Evolutionary conservation across 2,888 invertebrate species (phyloP), one percentile per base, ranked within the genome.

Genomic region (Dolichomitus sp.): DNA sequence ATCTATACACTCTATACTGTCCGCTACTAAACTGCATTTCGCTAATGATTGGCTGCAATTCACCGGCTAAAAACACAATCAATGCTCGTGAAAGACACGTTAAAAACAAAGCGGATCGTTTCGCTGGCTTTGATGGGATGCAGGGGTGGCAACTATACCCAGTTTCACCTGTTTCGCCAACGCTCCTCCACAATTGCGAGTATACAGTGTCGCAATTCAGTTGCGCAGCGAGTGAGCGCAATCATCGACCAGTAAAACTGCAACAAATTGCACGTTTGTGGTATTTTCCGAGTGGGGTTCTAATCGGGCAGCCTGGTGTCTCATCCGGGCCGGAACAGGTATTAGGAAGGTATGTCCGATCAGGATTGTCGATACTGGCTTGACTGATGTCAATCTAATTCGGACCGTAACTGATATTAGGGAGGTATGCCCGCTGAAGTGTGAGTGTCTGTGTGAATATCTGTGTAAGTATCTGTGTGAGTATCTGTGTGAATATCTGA

Each of bases 11-110:
- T n/a, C 48, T 27, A 54, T 72, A 27, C 30, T 52, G 69, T 33
- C 33, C 40, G 19, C 40, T n/a, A 27, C 50, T 27, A 54, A 73
- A 68, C 69, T 73, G 73, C 69, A 69, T 77, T 85, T 86, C 86
- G 84, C 89, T 89, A 88, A 91, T 90, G 87, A 91, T 91, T 89
- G 89, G 86, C 87, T 87, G 84, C 89, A 84, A 89, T 90, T 88
- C 86, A 84, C 81, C 88, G 86, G 86, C 87, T 88, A 87, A 89
- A 90, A 90, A 90, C 90, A 89, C 90, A 90, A 89, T 90, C 89
- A 87, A 72, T 73, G 69, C 87, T 86, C 84, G 88, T 85, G 87
- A 88, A 88, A 87, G 89, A 88, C 88, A 85, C 90, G 90, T 90
- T 89, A 87, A 89, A 90, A 90, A 90, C 83, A 80, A 72, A 77